Percentiles rank a stretch among this genome's conserved stretches.
These are phyloP conservation scores for Atta cephalotes DNA, from an alignment of 1,140 invertebrate species.

Conservation along the genomic window DNA sequence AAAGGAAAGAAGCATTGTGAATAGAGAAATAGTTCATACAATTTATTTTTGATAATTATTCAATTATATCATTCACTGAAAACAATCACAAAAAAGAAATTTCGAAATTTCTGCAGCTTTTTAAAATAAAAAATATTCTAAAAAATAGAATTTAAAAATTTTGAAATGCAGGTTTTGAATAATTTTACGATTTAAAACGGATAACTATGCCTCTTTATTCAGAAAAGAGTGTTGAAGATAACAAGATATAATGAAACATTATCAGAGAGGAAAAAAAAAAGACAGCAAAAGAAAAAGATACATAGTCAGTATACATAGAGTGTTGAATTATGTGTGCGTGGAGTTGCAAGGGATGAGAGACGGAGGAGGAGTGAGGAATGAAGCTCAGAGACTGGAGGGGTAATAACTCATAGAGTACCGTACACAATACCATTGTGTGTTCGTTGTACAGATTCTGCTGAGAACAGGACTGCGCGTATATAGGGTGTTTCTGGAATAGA, in stretches of 20 bases:
- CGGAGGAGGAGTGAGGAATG: conserved; percentile 70
- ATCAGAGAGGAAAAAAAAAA: conserved; percentile 75
- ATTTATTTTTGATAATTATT: not conserved
- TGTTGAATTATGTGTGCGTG: conserved; percentile 82
- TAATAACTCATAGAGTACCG: conserved; percentile 84
- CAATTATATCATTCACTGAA: not conserved
- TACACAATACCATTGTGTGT: conserved; percentile 84
- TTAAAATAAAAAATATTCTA: not conserved
- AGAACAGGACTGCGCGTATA: conserved; percentile 66
- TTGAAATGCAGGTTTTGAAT: not conserved
- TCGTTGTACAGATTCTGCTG: conserved; percentile 80
- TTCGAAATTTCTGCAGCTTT: not conserved
- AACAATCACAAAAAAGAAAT: not conserved
- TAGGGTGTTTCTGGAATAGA: conserved; percentile 55
- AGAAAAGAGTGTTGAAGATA: conserved; percentile 57
- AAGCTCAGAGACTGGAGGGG: conserved; percentile 80
- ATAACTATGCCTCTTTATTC: conserved; percentile 9
- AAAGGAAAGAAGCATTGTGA: not conserved
- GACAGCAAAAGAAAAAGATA: conserved; percentile 72
- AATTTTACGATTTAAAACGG: not conserved
- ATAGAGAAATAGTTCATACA: not conserved
- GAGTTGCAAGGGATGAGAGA: conserved; percentile 60
- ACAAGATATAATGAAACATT: conserved; percentile 79
- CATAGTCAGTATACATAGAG: conserved; percentile 73
- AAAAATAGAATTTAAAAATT: not conserved